A percentile compares a stretch with the other conserved stretches of the same genome.
Evolutionary conservation across 2,113 vertebrate species (phyloP).

Genomic region (Myodes glareolus): DNA sequence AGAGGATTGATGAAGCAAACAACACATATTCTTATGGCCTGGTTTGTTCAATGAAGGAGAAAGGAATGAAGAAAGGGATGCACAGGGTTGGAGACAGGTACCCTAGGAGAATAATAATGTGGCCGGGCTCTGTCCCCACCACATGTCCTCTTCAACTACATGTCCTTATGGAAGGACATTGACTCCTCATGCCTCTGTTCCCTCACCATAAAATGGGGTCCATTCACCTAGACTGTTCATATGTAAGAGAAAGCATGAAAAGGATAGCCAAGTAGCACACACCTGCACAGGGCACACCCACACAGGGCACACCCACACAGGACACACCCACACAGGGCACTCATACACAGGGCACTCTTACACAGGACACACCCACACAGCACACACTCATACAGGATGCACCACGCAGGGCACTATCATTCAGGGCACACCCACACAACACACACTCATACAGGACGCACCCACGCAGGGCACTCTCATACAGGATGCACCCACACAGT

Average conservation of each 20-base stretch:
- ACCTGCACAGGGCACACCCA: not conserved
- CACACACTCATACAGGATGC: no score
- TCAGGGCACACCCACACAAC: no score
- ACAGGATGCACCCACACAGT: accelerated
- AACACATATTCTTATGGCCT: no score
- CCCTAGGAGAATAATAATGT: not conserved
- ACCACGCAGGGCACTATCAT: no score
- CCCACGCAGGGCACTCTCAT: not conserved
- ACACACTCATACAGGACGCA: not conserved
- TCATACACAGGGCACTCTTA: not conserved
- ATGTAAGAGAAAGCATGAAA: not conserved
- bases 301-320: not conserved
- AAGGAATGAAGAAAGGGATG: not conserved
- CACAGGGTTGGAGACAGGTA: not conserved
- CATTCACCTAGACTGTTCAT: not conserved
- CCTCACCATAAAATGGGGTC: not conserved
- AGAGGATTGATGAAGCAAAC: not conserved
- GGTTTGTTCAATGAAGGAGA: not conserved
- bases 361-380: not conserved
- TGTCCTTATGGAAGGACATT: not conserved
- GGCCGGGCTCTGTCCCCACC: not conserved
- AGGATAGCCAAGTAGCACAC: not conserved
- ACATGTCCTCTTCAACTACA: not conserved
- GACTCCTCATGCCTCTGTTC: not conserved
- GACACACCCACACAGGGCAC: not conserved